A percentile compares a stretch with the other conserved stretches of the same genome.
phyloP scores from a whole-genome alignment of 2,797 vertebrate species.

The Phataginus tetradactyla region DNA sequence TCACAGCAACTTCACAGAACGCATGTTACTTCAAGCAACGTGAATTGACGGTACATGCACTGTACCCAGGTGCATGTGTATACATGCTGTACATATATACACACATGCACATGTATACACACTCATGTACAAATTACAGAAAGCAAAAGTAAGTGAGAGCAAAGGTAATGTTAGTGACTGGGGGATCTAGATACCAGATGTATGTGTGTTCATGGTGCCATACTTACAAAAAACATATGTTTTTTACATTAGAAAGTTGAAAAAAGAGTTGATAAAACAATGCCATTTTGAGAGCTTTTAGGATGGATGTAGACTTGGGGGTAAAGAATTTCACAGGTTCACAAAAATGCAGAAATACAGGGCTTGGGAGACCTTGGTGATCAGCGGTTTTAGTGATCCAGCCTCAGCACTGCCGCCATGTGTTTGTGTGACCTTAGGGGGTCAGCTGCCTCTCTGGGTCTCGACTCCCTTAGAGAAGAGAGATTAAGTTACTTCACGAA shows the following conservation, averaged over 20 bases:
- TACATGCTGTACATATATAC: too few relatives aligned
- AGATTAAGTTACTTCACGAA: background rate
- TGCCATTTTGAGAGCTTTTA: background rate
- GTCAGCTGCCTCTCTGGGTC: background rate
- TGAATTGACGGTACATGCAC: background rate
- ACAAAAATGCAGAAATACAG: background rate
- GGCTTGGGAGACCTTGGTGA: background rate
- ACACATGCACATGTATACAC: background rate
- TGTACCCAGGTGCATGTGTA: too few relatives aligned
- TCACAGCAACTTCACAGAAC: background rate
- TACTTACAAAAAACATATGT: background rate
- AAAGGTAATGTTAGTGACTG: background rate
- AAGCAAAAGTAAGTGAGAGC: background rate
- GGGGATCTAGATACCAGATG: background rate
- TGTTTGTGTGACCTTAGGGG: background rate
- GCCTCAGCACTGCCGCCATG: background rate
- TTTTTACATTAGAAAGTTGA: background rate
- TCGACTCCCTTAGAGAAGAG: background rate
- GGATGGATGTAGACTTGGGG: background rate
- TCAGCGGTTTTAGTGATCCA: background rate
- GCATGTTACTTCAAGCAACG: background rate
- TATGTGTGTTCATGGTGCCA: background rate
- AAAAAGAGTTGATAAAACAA: background rate
- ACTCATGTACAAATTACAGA: background rate
- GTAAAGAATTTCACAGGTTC: background rate